Evolutionary conservation across 23 tunicate species (phyloP), one percentile per base, ranked within the genome.

Genomic region (Trididemnum clinides): DNA sequence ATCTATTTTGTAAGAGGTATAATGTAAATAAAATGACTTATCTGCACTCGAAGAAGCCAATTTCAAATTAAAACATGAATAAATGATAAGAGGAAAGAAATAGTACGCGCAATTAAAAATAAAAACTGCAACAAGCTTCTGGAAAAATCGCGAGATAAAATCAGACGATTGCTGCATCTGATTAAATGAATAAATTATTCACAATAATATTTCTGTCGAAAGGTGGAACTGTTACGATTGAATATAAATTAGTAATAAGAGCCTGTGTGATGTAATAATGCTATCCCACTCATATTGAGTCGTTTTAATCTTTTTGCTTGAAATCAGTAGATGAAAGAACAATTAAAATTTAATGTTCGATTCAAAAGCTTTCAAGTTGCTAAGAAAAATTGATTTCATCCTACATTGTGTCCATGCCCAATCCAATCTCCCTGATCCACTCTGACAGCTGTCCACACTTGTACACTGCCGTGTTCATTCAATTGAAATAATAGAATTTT

Each of bases 41-140:
- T 62, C 74, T 64, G 3, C 1, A 33, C 28, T 1, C 19, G 5
- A 51, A 50, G 33, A 34, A 70, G 23, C 15, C 50, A 84, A 72
- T 84, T 84, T 51, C 71, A 87, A 80, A 87, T 87, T 87, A 70
- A 87, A 87, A 64, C 84, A 87, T 87, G 72, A 87, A 87, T 87
- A 87, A 87, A 87, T 78, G 66, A 87, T 87, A 38, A 28, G 57
- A 27, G 5, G 25, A 18, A 73, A 36, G 57, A 69, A 69, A 29
- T 28, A 62, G n/a, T 39, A 36, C 57, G 18, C 38, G 54, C 57
- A 73, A 73, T 73, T 73, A 73, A 73, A 73, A 73, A 73, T 37
- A 37, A 73, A 73, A 73, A 30, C 57, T 38, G 26, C n/a, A 36
- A 18, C 5, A 73, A 22, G 31, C 33, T 20, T 5, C 7, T 12